Conservation (phyloP, 2,113 vertebrate species). For the Gallinago undulata region DNA sequence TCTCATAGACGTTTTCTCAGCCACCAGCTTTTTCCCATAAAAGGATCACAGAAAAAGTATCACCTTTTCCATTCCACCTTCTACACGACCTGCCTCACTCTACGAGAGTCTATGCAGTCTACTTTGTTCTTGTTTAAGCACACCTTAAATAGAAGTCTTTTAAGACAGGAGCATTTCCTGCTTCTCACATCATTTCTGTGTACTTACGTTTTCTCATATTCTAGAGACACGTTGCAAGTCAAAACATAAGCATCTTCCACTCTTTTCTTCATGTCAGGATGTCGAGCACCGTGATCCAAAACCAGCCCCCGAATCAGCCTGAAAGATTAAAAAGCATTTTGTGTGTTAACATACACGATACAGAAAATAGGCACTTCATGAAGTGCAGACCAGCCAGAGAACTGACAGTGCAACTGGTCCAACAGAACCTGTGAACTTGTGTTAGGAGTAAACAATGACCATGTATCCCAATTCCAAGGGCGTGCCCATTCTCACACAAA, state of each 20-base stretch:
- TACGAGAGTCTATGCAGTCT: neutral
- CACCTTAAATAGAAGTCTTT: accelerated
- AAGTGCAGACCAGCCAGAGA: neutral
- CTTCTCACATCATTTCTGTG: neutral
- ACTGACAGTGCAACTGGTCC: too few species aligned
- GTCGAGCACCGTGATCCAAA: constrained; percentile 93
- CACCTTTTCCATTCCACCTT: neutral
- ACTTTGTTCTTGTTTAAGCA: neutral
- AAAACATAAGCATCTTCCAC: constrained; percentile 92
- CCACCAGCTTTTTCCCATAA: neutral
- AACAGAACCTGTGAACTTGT: neutral
- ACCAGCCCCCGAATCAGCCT: constrained; percentile 91
- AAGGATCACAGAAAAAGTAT: neutral
- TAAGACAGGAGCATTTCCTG: accelerated
- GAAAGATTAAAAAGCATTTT: neutral
- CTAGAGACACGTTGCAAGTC: constrained; percentile 93
- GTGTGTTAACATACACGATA: accelerated
- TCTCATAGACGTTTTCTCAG: neutral
- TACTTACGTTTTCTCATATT: constrained; percentile 95
- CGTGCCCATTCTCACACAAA: neutral
- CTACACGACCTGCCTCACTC: neutral
- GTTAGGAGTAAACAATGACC: accelerated
- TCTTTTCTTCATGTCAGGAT: constrained; percentile 98
- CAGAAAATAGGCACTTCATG: accelerated
- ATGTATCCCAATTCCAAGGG: constrained; percentile 33